phyloP scores from a whole-genome alignment of 2,797 vertebrate species.

The Hybognathus amarus region DNA sequence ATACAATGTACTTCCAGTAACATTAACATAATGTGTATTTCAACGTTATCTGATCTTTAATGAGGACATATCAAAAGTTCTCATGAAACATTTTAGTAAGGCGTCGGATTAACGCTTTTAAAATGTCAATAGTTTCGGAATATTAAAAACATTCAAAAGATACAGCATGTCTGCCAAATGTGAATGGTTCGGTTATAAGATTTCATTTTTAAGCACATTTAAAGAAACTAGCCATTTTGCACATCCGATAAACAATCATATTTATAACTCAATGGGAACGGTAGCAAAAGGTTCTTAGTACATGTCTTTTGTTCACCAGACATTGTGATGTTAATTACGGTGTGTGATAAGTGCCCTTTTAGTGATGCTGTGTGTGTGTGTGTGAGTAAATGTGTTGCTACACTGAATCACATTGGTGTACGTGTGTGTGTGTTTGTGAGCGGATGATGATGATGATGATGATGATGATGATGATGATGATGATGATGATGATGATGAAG shows the following conservation, averaged over 20 bases:
- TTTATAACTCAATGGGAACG: background rate
- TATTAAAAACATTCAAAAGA: background rate
- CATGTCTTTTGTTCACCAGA: background rate
- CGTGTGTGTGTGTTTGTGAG: conserved; percentile 13
- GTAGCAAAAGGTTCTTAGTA: background rate
- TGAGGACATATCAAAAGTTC: no score
- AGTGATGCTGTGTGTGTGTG: background rate
- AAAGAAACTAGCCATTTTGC: background rate
- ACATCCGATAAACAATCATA: background rate
- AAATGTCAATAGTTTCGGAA: background rate
- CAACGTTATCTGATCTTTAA: background rate
- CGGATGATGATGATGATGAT: conserved; percentile 47
- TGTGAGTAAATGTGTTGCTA: conserved; percentile 24
- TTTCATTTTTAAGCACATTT: no score
- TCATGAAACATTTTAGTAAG: background rate
- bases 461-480: conserved; percentile 49
- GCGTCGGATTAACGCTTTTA: background rate
- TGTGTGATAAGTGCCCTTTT: background rate
- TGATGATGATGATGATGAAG: conserved; percentile 53
- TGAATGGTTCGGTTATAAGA: fast-evolving
- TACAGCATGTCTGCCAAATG: background rate
- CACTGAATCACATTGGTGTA: background rate
- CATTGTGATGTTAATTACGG: background rate
- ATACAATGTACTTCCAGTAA: background rate
- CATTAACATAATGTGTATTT: background rate